These are phyloP conservation scores for Bombus impatiens DNA, from an alignment of 1,140 invertebrate genomes.

Conservation along the genomic window DNA sequence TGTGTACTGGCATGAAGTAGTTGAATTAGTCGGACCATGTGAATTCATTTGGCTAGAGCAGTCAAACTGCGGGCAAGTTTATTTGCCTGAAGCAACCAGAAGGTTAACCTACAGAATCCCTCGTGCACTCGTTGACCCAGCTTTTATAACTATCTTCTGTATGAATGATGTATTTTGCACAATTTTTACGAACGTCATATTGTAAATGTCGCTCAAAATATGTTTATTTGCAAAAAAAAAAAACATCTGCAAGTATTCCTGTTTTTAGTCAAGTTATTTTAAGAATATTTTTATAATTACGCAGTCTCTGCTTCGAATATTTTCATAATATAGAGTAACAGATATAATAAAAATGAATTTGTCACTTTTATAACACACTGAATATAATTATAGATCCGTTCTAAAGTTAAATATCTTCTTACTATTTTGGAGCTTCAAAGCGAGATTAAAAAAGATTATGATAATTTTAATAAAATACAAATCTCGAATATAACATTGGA, in stretches of 20 bases:
- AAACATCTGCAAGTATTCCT: not conserved
- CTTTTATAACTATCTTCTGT: not conserved
- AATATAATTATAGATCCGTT: too few relatives aligned
- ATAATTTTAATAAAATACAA: not conserved
- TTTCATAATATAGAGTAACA: not conserved
- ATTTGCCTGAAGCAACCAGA: conserved; percentile 25
- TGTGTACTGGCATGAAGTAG: conserved; percentile 19
- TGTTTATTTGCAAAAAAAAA: not conserved
- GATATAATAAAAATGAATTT: not conserved
- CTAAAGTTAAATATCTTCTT: too few relatives aligned
- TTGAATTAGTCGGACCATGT: conserved; percentile 32
- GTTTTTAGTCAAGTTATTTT: not conserved
- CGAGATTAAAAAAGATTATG: not conserved
- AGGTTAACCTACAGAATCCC: conserved; percentile 3
- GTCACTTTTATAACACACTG: too few relatives aligned
- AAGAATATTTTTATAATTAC: not conserved
- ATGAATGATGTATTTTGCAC: too few relatives aligned
- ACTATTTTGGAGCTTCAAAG: too few relatives aligned
- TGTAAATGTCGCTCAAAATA: not conserved
- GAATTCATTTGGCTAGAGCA: conserved; percentile 25
- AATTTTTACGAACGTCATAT: not conserved
- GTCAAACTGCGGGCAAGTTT: conserved; percentile 37
- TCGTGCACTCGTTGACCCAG: not conserved
- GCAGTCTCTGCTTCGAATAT: not conserved
- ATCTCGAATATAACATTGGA: not conserved